A percentile compares a stretch with the other conserved stretches of the same genome.
Evolutionary conservation across 2,888 invertebrate genomes (phyloP).

Genomic region (Troides aeacus): DNA sequence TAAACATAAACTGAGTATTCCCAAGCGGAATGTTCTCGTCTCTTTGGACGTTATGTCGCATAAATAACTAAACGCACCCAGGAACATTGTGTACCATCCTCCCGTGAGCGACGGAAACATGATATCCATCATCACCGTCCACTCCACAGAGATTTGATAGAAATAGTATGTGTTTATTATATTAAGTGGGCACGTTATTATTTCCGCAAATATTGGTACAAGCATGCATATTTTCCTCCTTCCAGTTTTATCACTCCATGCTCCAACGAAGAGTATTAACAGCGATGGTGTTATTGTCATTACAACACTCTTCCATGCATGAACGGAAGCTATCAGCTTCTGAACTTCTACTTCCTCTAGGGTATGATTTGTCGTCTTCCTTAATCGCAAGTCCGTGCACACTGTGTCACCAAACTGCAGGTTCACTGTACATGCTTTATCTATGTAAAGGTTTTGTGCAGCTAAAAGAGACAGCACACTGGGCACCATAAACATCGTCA

Average conservation of each 20-base stretch:
- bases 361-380: slow-evolving; percentile 84
- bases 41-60: slow-evolving; percentile 79
- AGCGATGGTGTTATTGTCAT: slow-evolving; percentile 77
- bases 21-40: slow-evolving; percentile 81
- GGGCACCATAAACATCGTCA: slow-evolving; percentile 83
- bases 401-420: slow-evolving; percentile 84
- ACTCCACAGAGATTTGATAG: slow-evolving; percentile 75
- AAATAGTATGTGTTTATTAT: slow-evolving; percentile 79
- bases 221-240: slow-evolving; percentile 81
- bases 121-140: slow-evolving; percentile 76
- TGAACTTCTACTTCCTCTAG: slow-evolving; percentile 83
- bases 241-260: slow-evolving; percentile 82
- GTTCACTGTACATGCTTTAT: slow-evolving; percentile 92
- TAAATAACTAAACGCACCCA: slow-evolving; percentile 81
- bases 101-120: slow-evolving; percentile 76
- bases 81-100: slow-evolving; percentile 79
- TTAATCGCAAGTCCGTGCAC: slow-evolving; percentile 85
- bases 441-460: slow-evolving; percentile 90
- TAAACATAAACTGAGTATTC: slow-evolving; percentile 74
- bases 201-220: slow-evolving; percentile 78
- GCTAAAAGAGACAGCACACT: slow-evolving; percentile 85
- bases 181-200: slow-evolving; percentile 72
- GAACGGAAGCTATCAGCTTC: slow-evolving; percentile 77
- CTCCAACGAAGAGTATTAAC: slow-evolving; percentile 80
- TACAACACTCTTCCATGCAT: slow-evolving; percentile 78